Base-by-base conservation (phyloP, 2,113 vertebrate genomes). In the Nematolebias whitei region DNA sequence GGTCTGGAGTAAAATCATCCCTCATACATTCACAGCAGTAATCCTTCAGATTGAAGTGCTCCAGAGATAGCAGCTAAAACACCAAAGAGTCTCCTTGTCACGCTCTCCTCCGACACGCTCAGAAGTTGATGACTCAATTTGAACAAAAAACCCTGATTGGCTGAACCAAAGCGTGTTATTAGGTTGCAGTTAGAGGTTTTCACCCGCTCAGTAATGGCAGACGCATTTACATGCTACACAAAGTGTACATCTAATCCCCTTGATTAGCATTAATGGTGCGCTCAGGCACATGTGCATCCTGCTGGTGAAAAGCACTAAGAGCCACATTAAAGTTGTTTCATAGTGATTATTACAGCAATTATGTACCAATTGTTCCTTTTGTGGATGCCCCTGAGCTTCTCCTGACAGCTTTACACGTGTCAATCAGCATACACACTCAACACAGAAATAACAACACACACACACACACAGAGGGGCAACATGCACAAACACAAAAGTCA, bases 91-190 rank as follows among this genome's bases (percentile, higher is more conserved):
- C 78, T 83, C 67, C 84, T 83, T 83, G 79, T 85, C 79, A 85
- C 78, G 78, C 71, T 81, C 70, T 70, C 63, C 68, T 87, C 74
- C 86, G 72, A 82, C 78, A 80, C 71, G 70, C 84, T 85, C 73
- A 71, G 65, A 82, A 58, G 55, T 75, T 76, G 80, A 89, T 80
- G 88, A 86, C 81, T 89, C 88, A 89, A 88, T 87, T 84, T 63
- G 52, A 84, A 90, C 87, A 90, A 84, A 80, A 83, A 80, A 69
- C 56, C 43, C 35, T 85, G 87, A 91, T 88, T 89, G 86, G 85
- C 75, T 80, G 71, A 88, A 75, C 54, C 18, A 12, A 83, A 82
- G 87, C 82, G 81, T 89, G 78, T 85, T 80, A 91, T 91, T 88
- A 89, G 19, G 35, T 69, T 43, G 68, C 71, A 88, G 82, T 82